Evolutionary conservation across 2,888 invertebrate genomes (phyloP), one percentile per base, ranked within the genome.

Genomic region (Heterodera filipjevi): DNA sequence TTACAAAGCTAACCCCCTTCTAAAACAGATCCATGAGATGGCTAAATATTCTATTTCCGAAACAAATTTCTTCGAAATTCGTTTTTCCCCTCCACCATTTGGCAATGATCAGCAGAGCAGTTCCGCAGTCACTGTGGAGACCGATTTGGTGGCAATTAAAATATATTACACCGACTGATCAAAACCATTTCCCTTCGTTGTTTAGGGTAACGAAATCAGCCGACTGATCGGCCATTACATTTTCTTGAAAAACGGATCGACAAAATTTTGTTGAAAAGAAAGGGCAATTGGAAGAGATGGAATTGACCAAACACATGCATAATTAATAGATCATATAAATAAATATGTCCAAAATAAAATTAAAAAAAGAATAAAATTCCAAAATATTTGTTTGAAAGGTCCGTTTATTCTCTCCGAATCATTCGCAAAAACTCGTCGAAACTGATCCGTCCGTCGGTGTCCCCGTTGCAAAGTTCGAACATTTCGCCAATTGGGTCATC

Each of bases 141-240:
- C 97, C 0, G 96, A 97, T 91, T 90, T 90, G 89, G 84, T 84
- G 33, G 16, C 46, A 44, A 8, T n/a, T n/a, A 44, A 71, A 39
- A 71, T n/a, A n/a, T n/a, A n/a, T 22, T 44, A 49, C 49, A 49
- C 19, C 19, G 14, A 44, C 44, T 71, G 10, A 59, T 27, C 39
- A 49, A 74, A 74, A 27, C 16, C 35, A 35, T 53, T 44, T n/a
- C n/a, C n/a, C n/a, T n/a, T 44, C 16, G n/a, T 46, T n/a, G 66
- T 66, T 32, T 32, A 98, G 91, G 97, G 97, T 64, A 95, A 96
- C 89, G 97, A 98, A 91, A 95, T 98, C 87, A 95, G 96, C 73
- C 93, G 96, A 84, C 92, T 98, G 86, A 96, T 98, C 89, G 92
- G 96, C 46, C 97, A 98, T 90, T 98, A 98, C 91, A 96, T 98